These are phyloP conservation scores for Polietes domitor DNA, from an alignment of 2,888 invertebrate genomes.

Conservation along the genomic window DNA sequence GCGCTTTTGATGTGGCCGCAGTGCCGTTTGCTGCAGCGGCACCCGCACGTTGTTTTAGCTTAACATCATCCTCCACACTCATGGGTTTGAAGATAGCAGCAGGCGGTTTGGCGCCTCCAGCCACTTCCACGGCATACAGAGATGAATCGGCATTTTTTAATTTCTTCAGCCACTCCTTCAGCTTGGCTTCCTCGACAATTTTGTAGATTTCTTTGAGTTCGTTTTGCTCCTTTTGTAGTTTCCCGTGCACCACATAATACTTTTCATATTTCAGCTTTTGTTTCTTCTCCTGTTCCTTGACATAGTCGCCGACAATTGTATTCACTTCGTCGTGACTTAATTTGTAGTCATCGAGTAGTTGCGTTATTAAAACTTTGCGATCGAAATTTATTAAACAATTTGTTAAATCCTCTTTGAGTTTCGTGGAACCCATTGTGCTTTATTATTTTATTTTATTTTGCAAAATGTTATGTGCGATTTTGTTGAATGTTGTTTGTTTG, in stretches of 20 bases:
- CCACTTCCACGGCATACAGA: constrained; percentile 76
- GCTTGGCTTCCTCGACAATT: constrained; percentile 73
- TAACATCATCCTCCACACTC: constrained; percentile 68
- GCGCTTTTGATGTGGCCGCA: background rate
- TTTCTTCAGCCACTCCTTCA: constrained; percentile 72
- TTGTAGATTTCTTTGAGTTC: constrained; percentile 72
- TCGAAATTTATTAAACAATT: constrained; percentile 78
- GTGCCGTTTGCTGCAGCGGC: constrained; percentile 45
- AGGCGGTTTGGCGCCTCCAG: constrained; percentile 75
- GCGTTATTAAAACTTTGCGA: constrained; percentile 75
- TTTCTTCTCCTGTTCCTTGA: constrained; percentile 72
- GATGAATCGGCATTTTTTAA: constrained; percentile 72
- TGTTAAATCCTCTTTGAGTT: constrained; percentile 72
- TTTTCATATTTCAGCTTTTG: constrained; percentile 73
- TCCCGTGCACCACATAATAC: constrained; percentile 70
- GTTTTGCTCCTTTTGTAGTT: constrained; percentile 48
- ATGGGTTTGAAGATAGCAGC: constrained; percentile 74
- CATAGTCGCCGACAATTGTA: constrained; percentile 70
- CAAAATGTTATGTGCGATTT: background rate
- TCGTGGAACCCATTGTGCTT: constrained; percentile 56
- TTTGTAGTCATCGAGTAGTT: constrained; percentile 76
- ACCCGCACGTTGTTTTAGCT: constrained; percentile 63
- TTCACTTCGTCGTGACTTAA: constrained; percentile 74
- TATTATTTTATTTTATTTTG: background rate
- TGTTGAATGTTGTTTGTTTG: background rate